Evolutionary conservation across 2,888 invertebrate genomes (phyloP), one percentile per base, ranked within the genome.

Genomic region (Mylabris sibirica): DNA sequence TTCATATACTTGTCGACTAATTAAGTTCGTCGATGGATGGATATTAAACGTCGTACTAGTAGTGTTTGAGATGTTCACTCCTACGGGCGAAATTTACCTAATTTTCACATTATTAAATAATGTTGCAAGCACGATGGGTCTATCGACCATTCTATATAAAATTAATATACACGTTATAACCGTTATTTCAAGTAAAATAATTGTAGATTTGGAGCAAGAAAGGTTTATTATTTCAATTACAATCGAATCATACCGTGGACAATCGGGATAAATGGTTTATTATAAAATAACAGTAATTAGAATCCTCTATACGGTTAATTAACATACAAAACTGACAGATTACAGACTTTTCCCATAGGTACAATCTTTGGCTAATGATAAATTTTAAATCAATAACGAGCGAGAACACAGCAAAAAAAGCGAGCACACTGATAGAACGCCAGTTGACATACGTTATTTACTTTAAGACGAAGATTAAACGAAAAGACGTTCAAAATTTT

Each of bases 11-110:
- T 67, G 60, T 68, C 62, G 67, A 66, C 68, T 75, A 75, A 75
- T 75, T 75, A 75, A 69, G 67, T 70, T 72, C 68, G 69, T 70
- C 75, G 71, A 72, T 72, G 71, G 44, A 74, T 74, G 44, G 71
- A 64, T 71, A 70, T 72, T 74, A 71, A 64, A 61, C 30, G 30
- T 30, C 8, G 30, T 30, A 1, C 30, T 30, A 30, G 62, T 41
- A 49, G 65, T 69, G 67, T 73, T 70, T 71, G 66, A 63, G 70
- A 63, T 63, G 44, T 64, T 60, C n/a, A 63, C 65, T 69, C 72
- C 74, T 72, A 63, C 62, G 70, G 70, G 74, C 69, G 61, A 65
- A 67, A 71, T 71, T 73, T 65, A 72, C 69, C 73, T 69, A 71
- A 71, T 73, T 72, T 68, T 69, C 74, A 62, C 74, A 69, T 70